Evolutionary conservation across 1,140 invertebrate species (phyloP), one percentile per base, ranked within the genome.

Genomic region (Orchesella cincta): DNA sequence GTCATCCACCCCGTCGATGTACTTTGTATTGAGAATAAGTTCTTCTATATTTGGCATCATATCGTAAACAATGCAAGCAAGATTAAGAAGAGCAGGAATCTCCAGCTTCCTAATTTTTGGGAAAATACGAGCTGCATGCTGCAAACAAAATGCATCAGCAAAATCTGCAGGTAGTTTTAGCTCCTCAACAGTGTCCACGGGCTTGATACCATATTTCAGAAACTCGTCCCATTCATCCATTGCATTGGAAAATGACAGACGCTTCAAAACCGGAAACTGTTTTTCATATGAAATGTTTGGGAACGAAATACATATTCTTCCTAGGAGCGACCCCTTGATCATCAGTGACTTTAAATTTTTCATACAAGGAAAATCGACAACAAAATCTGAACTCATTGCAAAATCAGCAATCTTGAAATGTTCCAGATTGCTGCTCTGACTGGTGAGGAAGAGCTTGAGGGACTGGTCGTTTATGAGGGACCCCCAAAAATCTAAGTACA

Each of bases 161-260:
- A 78, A 78, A 52, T 78, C 76, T n/a, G 52, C 33, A 5, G 76
- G 76, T 14, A 78, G 34, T 54, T 78, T 78, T 20, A 78, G 39
- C 54, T 78, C 73, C 36, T 74, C 46, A 23, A 78, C 72, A 20
- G 76, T 78, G 0, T 62, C 34, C 0, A 54, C 51, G 23, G 76
- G 76, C n/a, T 78, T 54, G 1, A 78, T 78, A 20, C 51, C 62
- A 34, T 34, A 36, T 20, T 28, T 51, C 8, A 78, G 31, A 52
- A 78, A 78, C 16, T 78, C 76, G 12, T 74, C 72, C 76, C 76
- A 78, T 35, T 78, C 76, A 20, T 70, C 70, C 35, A 74, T 73
- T 1, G 71, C 33, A 46, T 46, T 46, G 18, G 12, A 8, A 31
- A 78, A 57, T 0, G 73, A 36, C 5, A 78, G 54, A 31, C 33